phyloP scores from a whole-genome alignment of 1,140 invertebrate species.

The Homarus americanus region DNA sequence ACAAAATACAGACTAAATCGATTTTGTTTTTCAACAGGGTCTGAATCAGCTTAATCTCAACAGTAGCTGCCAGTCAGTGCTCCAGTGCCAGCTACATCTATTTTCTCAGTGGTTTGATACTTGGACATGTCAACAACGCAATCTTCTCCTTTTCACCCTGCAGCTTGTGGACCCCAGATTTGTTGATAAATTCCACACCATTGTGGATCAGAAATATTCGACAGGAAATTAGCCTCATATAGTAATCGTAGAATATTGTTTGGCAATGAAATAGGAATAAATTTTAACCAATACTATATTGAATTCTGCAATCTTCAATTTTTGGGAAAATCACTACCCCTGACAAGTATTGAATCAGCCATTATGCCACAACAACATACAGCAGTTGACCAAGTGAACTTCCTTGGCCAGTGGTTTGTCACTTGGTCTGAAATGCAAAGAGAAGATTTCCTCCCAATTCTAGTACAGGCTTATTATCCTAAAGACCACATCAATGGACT shows the following conservation, averaged over 20 bases:
- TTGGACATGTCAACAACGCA: slow-evolving; percentile 61
- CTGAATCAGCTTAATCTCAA: slow-evolving; percentile 66
- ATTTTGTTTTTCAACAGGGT: slow-evolving; percentile 59
- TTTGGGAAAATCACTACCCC: no score
- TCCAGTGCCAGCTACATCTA: slow-evolving; percentile 71
- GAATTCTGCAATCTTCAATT: background rate
- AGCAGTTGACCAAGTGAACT: slow-evolving; percentile 66
- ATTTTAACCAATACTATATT: background rate
- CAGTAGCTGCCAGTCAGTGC: slow-evolving; percentile 54
- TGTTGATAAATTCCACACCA: slow-evolving; percentile 58
- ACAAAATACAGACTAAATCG: no score
- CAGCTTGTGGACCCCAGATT: slow-evolving; percentile 65
- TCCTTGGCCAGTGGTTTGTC: slow-evolving; percentile 72
- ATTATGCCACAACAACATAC: slow-evolving; percentile 73
- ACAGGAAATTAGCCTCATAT: background rate
- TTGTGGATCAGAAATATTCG: slow-evolving; percentile 35
- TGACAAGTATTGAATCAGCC: background rate
- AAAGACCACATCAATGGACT: slow-evolving; percentile 73
- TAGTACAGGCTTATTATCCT: slow-evolving; percentile 67
- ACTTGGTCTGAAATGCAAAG: slow-evolving; percentile 74
- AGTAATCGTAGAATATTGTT: background rate
- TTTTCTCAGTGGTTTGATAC: slow-evolving; percentile 71
- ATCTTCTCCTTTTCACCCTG: slow-evolving; percentile 56
- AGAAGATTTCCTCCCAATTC: slow-evolving; percentile 74
- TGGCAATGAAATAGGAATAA: background rate